Evolutionary conservation across 2,797 vertebrate genomes (phyloP).

Genomic region (Delichon dasypus): DNA sequence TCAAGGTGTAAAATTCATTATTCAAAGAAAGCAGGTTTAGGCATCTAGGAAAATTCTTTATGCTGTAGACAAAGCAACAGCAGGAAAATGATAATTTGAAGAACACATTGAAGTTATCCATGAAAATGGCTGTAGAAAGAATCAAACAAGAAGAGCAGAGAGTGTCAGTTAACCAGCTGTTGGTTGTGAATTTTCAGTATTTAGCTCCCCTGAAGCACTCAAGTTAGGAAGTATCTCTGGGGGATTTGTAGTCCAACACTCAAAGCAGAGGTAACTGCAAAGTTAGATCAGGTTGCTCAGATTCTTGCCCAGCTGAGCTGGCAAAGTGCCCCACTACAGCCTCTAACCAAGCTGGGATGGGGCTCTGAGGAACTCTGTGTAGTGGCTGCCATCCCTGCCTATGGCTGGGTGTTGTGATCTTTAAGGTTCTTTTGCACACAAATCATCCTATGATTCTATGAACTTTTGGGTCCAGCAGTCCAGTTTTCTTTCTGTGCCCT

Average conservation of each 20-base stretch:
- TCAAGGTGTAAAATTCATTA: background rate
- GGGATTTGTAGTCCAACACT: background rate
- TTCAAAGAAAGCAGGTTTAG: background rate
- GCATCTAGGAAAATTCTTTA: background rate
- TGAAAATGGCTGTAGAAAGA: background rate
- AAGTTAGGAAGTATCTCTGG: background rate
- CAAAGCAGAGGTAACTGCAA: background rate
- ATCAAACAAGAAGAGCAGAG: background rate
- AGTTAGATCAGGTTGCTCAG: background rate
- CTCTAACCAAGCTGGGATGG: rapidly evolving
- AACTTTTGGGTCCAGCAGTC: background rate
- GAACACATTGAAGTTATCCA: background rate
- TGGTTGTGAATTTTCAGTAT: background rate
- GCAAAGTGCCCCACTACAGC: background rate
- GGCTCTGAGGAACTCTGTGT: background rate
- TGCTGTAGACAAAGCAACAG: background rate
- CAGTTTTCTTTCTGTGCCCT: background rate
- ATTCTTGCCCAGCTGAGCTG: background rate
- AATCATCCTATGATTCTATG: background rate
- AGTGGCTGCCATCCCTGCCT: background rate
- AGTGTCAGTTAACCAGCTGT: background rate
- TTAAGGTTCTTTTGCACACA: background rate
- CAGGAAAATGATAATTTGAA: background rate
- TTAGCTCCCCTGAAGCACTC: background rate
- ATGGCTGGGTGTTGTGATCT: background rate